phyloP scores from a whole-genome alignment of 2,888 invertebrate genomes.

The Colletes collaris region DNA sequence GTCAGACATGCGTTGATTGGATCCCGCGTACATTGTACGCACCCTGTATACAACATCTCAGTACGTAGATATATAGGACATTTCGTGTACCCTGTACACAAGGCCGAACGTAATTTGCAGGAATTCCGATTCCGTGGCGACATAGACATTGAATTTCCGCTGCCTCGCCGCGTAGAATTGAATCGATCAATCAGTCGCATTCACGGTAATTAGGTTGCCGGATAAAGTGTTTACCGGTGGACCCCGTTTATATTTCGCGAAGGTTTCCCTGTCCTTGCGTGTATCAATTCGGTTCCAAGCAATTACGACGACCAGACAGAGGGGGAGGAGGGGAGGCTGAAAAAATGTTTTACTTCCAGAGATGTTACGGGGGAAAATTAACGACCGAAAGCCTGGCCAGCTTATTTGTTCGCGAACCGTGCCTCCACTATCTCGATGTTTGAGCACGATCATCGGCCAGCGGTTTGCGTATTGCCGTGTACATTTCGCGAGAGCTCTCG shows the following conservation, averaged over 20 bases:
- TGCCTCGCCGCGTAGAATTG: constrained; percentile 49
- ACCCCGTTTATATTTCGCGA: constrained; percentile 13
- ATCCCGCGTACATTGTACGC: too few relatives aligned
- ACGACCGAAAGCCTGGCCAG: neutral
- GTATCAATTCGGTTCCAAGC: constrained; percentile 4
- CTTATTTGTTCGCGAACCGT: constrained; percentile 1
- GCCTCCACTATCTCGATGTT: neutral
- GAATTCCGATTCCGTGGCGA: constrained; percentile 46
- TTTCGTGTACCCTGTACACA: constrained; percentile 50
- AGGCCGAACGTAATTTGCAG: constrained; percentile 54
- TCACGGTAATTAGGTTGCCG: constrained; percentile 49
- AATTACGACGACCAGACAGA: neutral
- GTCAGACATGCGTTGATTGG: too few relatives aligned
- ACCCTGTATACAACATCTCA: too few relatives aligned
- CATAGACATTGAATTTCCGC: constrained; percentile 60
- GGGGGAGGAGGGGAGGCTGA: neutral
- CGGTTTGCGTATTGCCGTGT: constrained; percentile 2
- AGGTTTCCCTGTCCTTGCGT: neutral
- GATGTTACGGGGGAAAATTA: constrained; percentile 18
- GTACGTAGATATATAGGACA: constrained; percentile 3
- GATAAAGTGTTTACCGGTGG: constrained; percentile 31
- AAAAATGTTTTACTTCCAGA: constrained; percentile 32
- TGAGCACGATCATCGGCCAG: constrained; percentile 5
- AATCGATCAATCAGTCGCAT: constrained; percentile 58
- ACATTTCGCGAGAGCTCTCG: constrained; percentile 5